phyloP scores from a whole-genome alignment of 1,140 invertebrate species.

The Triops cancriformis region DNA sequence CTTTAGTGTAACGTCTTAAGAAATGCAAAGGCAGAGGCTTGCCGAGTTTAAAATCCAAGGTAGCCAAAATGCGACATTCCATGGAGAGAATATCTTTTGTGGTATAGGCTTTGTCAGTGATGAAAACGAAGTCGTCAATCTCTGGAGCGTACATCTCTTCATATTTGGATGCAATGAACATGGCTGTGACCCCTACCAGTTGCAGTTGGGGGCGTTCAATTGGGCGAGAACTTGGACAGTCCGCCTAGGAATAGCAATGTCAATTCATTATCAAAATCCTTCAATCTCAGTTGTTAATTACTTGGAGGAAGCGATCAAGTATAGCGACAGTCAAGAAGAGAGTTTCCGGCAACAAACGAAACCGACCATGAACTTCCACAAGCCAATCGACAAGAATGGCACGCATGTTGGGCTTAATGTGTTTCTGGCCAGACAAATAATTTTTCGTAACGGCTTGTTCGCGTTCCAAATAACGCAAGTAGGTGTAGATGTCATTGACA shows the following conservation, averaged over 20 bases:
- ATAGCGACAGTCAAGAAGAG: conserved; percentile 80
- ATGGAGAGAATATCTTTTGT: conserved; percentile 70
- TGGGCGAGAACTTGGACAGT: conserved; percentile 36
- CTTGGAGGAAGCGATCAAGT: conserved; percentile 85
- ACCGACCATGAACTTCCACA: conserved; percentile 82
- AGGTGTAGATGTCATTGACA: conserved; percentile 74
- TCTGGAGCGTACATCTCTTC: conserved; percentile 90
- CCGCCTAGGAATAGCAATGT: conserved; percentile 37
- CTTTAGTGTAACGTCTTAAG: conserved; percentile 69
- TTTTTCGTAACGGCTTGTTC: conserved; percentile 51
- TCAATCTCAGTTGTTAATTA: conserved; percentile 38
- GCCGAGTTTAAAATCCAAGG: conserved; percentile 70
- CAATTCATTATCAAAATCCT: no score
- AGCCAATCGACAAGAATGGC: conserved; percentile 86
- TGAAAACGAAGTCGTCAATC: conserved; percentile 80
- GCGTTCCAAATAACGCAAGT: conserved; percentile 60
- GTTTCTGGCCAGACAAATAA: conserved; percentile 52
- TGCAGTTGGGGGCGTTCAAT: conserved; percentile 66
- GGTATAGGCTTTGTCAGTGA: conserved; percentile 81
- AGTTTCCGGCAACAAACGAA: conserved; percentile 80
- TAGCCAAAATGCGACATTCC: conserved; percentile 68
- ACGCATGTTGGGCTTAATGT: conserved; percentile 74
- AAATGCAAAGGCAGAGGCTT: conserved; percentile 81
- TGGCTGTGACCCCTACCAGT: conserved; percentile 79
- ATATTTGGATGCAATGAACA: conserved; percentile 90